Evolutionary conservation across 2,888 invertebrate species (phyloP).

Genomic region (Apamea epomidion): DNA sequence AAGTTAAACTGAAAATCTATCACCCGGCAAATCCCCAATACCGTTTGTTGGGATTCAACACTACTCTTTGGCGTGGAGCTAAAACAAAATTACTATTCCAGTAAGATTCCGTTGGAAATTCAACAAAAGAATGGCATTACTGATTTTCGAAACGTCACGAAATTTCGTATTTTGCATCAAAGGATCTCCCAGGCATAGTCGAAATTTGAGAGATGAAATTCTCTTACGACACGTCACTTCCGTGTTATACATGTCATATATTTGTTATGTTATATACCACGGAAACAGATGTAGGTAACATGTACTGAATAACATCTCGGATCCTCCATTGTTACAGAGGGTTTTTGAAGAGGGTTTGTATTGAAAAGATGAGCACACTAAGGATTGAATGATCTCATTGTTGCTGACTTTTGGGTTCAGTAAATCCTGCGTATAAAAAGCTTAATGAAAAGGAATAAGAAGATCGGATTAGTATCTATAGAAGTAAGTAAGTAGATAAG

Average conservation of each 20-base stretch:
- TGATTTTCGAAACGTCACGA: conserved; percentile 59
- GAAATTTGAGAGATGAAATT: conserved; percentile 62
- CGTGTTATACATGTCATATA: conserved; percentile 44
- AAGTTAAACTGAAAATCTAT: conserved; percentile 65
- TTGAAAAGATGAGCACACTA: conserved; percentile 64
- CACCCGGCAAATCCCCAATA: conserved; percentile 55
- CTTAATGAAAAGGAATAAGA: conserved; percentile 62
- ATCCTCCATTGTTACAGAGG: conserved; percentile 55
- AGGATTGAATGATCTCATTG: conserved; percentile 59
- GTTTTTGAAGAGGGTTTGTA: conserved; percentile 65
- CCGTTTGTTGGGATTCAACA: conserved; percentile 46
- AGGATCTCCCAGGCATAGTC: conserved; percentile 54
- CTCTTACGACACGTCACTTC: conserved; percentile 58
- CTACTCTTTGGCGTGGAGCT: conserved; percentile 39
- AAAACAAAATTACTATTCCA: conserved; percentile 62
- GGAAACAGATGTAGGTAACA: conserved; percentile 66
- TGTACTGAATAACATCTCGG: conserved; percentile 64
- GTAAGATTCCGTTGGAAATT: conserved; percentile 49
- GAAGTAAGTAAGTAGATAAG: conserved; percentile 39
- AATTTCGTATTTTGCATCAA: conserved; percentile 64
- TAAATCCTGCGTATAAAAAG: conserved; percentile 50
- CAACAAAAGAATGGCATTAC: conserved; percentile 59
- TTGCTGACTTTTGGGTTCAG: conserved; percentile 62
- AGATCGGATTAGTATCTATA: conserved; percentile 49
- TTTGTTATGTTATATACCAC: conserved; percentile 51